Conservation (phyloP, 1,140 invertebrate species). For the Musca vetustissima region DNA sequence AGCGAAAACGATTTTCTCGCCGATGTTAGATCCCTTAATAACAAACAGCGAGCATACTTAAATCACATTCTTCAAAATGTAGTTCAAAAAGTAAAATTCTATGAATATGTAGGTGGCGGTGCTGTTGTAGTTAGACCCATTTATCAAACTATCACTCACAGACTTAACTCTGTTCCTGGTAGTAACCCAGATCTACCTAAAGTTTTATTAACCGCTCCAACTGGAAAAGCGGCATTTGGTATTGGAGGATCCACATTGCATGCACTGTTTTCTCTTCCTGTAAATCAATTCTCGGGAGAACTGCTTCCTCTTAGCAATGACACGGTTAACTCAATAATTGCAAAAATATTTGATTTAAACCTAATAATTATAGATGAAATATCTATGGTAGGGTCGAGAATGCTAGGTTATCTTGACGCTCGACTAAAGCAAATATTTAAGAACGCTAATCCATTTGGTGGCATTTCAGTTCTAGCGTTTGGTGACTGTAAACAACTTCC, state of each 20-base stretch:
- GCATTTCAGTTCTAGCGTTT: slow-evolving; percentile 16
- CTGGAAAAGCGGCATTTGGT: slow-evolving; percentile 22
- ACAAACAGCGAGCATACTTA: too few species aligned
- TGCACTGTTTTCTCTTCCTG: slow-evolving; percentile 1
- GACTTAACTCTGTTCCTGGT: too few species aligned
- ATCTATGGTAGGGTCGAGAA: slow-evolving; percentile 16
- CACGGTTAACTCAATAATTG: neutral
- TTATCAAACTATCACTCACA: too few species aligned
- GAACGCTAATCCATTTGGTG: slow-evolving; percentile 7
- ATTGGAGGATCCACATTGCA: slow-evolving; percentile 18
- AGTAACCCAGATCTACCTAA: too few species aligned
- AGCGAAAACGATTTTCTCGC: too few species aligned
- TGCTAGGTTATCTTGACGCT: slow-evolving; percentile 3
- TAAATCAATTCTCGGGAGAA: slow-evolving; percentile 10
- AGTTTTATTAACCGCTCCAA: neutral
- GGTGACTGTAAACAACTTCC: slow-evolving; percentile 11
- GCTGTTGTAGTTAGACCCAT: too few species aligned
- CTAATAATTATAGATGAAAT: slow-evolving; percentile 22
- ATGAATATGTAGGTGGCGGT: too few species aligned
- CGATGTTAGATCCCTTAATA: too few species aligned
- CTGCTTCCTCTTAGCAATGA: slow-evolving; percentile 4
- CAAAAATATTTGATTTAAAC: slow-evolving; percentile 5
- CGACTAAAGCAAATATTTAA: slow-evolving; percentile 13
- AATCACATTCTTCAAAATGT: too few species aligned
- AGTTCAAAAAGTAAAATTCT: too few species aligned